Conservation (phyloP, 2,888 invertebrate species). For the Autographa gamma region DNA sequence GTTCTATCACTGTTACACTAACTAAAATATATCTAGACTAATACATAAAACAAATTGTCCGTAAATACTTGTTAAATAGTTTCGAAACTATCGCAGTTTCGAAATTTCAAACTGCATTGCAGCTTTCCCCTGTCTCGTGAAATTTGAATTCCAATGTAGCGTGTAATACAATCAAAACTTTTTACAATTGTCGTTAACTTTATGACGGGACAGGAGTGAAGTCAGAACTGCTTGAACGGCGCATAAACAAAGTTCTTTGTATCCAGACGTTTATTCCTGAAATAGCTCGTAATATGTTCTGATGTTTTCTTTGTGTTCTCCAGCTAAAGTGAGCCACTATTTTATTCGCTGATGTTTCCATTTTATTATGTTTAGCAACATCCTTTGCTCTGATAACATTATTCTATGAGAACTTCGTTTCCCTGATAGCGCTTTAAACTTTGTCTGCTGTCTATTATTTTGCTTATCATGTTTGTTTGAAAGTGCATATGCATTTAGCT, state of each 20-base stretch:
- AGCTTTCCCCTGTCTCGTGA: slow-evolving; percentile 23
- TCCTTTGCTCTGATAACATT: background rate
- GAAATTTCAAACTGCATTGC: slow-evolving; percentile 32
- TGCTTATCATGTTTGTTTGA: background rate
- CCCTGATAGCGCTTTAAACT: background rate
- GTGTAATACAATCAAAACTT: slow-evolving; percentile 45
- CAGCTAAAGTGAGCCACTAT: slow-evolving; percentile 6
- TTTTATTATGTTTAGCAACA: slow-evolving; percentile 13
- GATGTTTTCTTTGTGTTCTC: slow-evolving; percentile 15
- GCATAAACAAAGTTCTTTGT: slow-evolving; percentile 34
- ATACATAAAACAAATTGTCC: background rate
- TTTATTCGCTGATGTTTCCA: slow-evolving; percentile 14
- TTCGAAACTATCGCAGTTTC: background rate
- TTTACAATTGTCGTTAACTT: slow-evolving; percentile 36
- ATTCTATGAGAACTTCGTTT: background rate
- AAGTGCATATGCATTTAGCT: background rate
- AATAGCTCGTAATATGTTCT: slow-evolving; percentile 25
- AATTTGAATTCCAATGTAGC: slow-evolving; percentile 29
- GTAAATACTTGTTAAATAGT: slow-evolving; percentile 6
- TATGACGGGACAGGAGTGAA: slow-evolving; percentile 34
- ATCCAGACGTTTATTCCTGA: slow-evolving; percentile 32
- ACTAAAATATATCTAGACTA: background rate
- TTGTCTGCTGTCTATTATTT: background rate
- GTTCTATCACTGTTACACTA: background rate
- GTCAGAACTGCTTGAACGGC: slow-evolving; percentile 28